Evolutionary conservation across 1,140 invertebrate genomes (phyloP).

Genomic region (Drosophila varians): DNA sequence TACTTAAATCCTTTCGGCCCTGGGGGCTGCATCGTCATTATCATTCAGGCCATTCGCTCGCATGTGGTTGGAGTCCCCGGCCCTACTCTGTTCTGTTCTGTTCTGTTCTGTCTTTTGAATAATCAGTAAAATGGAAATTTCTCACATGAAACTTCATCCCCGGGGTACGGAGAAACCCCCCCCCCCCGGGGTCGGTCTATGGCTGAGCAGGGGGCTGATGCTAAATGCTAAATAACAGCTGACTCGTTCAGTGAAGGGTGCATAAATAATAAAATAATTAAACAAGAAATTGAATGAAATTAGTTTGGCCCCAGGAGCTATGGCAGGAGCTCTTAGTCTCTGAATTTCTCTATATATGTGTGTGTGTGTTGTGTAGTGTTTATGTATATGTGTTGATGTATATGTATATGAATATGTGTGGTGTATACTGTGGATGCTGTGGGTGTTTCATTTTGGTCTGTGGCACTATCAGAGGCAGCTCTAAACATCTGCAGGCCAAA

Average conservation of each 20-base stretch:
- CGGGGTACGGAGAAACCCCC: neutral
- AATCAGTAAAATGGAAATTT: constrained; percentile 61
- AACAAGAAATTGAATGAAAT: constrained; percentile 80
- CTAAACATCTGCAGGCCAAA: constrained; percentile 70
- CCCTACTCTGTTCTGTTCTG: constrained; percentile 6
- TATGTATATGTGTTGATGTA: neutral
- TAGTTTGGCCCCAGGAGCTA: constrained; percentile 55
- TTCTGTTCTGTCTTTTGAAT: too few relatives aligned
- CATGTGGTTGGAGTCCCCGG: constrained; percentile 30
- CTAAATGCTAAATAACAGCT: constrained; percentile 59
- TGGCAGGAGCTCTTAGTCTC: constrained; percentile 13
- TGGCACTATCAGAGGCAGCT: constrained; percentile 39
- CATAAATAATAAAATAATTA: constrained; percentile 80
- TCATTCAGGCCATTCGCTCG: constrained; percentile 26
- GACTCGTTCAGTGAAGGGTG: constrained; percentile 52
- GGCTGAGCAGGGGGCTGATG: neutral
- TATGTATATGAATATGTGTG: constrained; percentile 44
- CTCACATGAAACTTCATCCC: constrained; percentile 27
- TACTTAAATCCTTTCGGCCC: constrained; percentile 35
- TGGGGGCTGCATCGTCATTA: constrained; percentile 18
- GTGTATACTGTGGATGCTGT: constrained; percentile 20
- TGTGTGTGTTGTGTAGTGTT: neutral
- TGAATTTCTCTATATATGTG: constrained; percentile 15
- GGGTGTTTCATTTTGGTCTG: constrained; percentile 18
- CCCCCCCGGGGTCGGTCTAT: neutral